Evolutionary conservation across 2,888 invertebrate genomes (phyloP).

Genomic region (Ryuthela nishihirai): DNA sequence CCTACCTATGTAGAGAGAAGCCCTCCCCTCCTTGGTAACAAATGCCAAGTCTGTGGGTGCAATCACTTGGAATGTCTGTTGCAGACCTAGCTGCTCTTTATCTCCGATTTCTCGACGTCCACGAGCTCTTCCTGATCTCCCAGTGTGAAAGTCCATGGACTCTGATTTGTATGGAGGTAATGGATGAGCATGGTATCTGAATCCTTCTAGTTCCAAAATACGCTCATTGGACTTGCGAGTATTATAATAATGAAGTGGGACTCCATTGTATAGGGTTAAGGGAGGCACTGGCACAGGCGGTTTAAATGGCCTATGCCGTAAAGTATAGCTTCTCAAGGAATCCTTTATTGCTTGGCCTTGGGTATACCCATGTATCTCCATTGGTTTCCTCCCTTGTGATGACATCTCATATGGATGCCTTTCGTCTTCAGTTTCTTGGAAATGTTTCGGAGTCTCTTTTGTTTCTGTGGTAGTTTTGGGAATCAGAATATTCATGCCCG

Average conservation of each 20-base stretch:
- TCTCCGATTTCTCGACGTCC: slow-evolving; percentile 34
- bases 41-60: slow-evolving; percentile 88
- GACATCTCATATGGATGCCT: too few species aligned
- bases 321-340: too few species aligned
- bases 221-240: slow-evolving; percentile 5
- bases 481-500: too few species aligned
- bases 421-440: too few species aligned
- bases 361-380: slow-evolving; percentile 13
- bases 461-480: too few species aligned
- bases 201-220: background rate
- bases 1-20: slow-evolving; percentile 28
- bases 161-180: slow-evolving; percentile 17
- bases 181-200: slow-evolving; percentile 3
- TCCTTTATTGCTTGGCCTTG: too few species aligned
- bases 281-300: slow-evolving; percentile 23
- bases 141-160: slow-evolving; percentile 21
- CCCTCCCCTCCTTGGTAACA: slow-evolving; percentile 54
- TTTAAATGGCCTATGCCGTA: background rate
- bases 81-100: slow-evolving; percentile 63
- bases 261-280: slow-evolving; percentile 22
- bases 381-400: slow-evolving; percentile 10
- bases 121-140: slow-evolving; percentile 38
- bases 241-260: slow-evolving; percentile 18
- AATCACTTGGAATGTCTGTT: slow-evolving; percentile 83
- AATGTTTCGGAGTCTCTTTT: too few species aligned